These are phyloP conservation scores for Noctua pronuba DNA, from an alignment of 2,888 invertebrate species.

Conservation along the genomic window DNA sequence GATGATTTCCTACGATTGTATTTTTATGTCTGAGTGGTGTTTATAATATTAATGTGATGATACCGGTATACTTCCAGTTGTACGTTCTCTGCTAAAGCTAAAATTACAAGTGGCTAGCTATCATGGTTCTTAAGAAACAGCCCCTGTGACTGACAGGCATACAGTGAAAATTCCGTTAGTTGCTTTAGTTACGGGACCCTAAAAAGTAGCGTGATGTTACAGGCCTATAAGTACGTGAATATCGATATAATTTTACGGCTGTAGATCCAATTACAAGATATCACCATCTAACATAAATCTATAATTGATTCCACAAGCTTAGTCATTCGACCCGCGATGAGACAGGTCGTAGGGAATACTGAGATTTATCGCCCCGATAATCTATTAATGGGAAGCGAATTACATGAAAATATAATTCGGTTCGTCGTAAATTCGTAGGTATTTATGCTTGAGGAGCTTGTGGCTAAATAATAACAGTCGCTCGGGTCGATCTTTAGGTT, in stretches of 20 bases:
- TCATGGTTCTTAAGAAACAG: neutral
- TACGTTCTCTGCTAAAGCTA: too few species aligned
- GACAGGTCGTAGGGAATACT: conserved; percentile 19
- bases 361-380: conserved; percentile 35
- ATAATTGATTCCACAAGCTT: conserved; percentile 43
- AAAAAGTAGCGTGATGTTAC: neutral
- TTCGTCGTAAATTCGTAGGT: neutral
- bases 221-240: neutral
- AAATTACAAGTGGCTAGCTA: neutral
- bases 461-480: too few species aligned
- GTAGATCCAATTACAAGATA: conserved; percentile 47
- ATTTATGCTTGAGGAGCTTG: neutral
- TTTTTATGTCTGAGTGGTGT: neutral
- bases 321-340: conserved; percentile 17
- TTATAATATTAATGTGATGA: conserved; percentile 1
- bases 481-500: too few species aligned
- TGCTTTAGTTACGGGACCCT: neutral
- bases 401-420: neutral
- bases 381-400: conserved; percentile 28
- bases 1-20: conserved; percentile 17
- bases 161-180: neutral
- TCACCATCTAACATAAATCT: conserved; percentile 43
- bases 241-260: conserved; percentile 37
- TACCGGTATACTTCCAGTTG: neutral
- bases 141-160: neutral